Evolutionary conservation across 2,888 invertebrate species (phyloP), one percentile per base, ranked within the genome.

Genomic region (Sympetrum striolatum): DNA sequence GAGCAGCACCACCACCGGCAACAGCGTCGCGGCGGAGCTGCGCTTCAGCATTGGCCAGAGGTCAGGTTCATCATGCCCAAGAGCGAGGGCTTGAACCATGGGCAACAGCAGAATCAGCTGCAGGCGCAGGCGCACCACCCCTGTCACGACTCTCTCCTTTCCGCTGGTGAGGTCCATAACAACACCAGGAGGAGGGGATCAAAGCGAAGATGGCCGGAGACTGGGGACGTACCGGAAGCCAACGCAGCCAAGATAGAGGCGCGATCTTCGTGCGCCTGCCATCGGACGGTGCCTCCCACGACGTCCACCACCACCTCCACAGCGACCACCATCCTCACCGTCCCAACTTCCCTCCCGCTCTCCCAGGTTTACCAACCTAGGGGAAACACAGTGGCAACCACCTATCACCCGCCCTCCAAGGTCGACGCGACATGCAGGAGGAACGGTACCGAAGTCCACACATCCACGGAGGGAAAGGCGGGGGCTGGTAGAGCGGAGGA

Each of bases 341-440:
- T 92, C 93, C 93, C 93, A 93, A 48, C 93, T 93, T 91, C 93
- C 93, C 90, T 93, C 93, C 48, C 93, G 93, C 91, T 91, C 93
- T 91, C 93, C 93, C n/a, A 91, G 93, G 91, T 93, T 93, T 91
- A 93, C 93, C 90, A 93, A 93, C 80, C 93, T 92, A 90, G 92
- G 93, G 73, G 93, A 93, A 35, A 92, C 93, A 53, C 90, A 93
- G 91, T 93, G 93, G 90, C 93, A 93, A 92, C 93, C 93, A 92
- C 93, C 93, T 91, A 93, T 93, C 92, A 92, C 93, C 73, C 37
- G 12, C 79, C 93, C 93, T 37, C 93, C 93, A 91, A 93, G 92
- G 91, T 92, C 93, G 91, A 92, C 92, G 48, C 92, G 92, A 14
- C 92, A 91, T 90, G 92, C 60, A 86, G 60, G 37, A 35, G 86